Percentiles rank a stretch among this genome's conserved stretches.
Evolutionary conservation across 2,888 invertebrate species (phyloP).

Genomic region (Acleris literana): DNA sequence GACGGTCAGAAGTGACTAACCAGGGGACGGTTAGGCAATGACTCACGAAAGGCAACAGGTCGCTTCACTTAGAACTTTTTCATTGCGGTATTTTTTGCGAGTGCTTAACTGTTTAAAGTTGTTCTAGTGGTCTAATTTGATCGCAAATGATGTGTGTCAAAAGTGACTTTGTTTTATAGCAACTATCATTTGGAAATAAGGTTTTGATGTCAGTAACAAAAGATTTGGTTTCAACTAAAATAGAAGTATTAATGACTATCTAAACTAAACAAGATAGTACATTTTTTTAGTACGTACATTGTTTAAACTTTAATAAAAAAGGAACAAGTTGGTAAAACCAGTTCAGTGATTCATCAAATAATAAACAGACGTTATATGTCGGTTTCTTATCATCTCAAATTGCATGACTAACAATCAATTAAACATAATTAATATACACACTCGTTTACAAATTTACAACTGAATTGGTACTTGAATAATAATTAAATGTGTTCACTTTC

Average conservation of each 20-base stretch:
- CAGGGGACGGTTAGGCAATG: slow-evolving; percentile 52
- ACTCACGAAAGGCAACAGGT: slow-evolving; percentile 70
- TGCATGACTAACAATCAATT: slow-evolving; percentile 14
- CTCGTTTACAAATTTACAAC: slow-evolving; percentile 10
- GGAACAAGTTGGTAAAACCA: neutral
- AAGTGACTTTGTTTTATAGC: slow-evolving; percentile 17
- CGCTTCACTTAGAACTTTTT: slow-evolving; percentile 66
- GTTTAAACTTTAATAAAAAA: neutral
- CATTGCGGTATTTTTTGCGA: slow-evolving; percentile 71
- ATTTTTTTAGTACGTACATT: neutral
- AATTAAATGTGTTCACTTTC: slow-evolving; percentile 12
- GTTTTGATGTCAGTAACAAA: neutral
- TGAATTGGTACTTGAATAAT: slow-evolving; percentile 15
- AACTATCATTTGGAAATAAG: slow-evolving; percentile 22
- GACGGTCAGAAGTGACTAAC: slow-evolving; percentile 62
- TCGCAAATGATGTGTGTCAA: slow-evolving; percentile 40
- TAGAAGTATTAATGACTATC: no score
- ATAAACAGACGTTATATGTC: neutral
- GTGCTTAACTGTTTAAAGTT: slow-evolving; percentile 65
- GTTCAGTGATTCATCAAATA: slow-evolving; percentile 21
- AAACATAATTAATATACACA: slow-evolving; percentile 8
- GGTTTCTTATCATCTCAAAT: slow-evolving; percentile 20
- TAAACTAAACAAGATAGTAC: neutral
- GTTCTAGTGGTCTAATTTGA: slow-evolving; percentile 58
- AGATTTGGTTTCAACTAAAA: neutral